Evolutionary conservation across 2,888 invertebrate genomes (phyloP).

Genomic region (Drosophila recens): DNA sequence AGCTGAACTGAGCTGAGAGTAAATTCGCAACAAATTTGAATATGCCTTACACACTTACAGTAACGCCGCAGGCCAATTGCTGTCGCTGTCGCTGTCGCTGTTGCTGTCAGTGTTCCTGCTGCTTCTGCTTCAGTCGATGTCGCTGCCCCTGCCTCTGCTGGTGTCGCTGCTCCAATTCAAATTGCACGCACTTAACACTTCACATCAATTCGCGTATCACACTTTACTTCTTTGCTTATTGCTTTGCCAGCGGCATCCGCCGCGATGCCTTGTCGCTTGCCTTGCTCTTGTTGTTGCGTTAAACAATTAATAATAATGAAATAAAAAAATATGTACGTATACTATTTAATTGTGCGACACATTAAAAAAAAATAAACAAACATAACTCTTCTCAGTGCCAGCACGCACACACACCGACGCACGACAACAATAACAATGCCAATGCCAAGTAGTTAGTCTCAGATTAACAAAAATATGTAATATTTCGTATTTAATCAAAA

Average conservation of each 20-base stretch:
- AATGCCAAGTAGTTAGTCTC: constrained; percentile 39
- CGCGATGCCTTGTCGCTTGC: constrained; percentile 15
- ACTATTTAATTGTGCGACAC: constrained; percentile 57
- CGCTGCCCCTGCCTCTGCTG: constrained; percentile 28
- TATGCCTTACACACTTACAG: constrained; percentile 34
- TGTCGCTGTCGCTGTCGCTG: constrained; percentile 40
- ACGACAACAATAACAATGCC: constrained; percentile 11
- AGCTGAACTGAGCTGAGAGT: neutral
- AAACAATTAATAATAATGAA: constrained; percentile 57
- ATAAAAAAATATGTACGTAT: constrained; percentile 32
- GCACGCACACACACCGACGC: constrained; percentile 4
- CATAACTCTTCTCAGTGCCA: constrained; percentile 18
- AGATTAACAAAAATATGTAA: constrained; percentile 44
- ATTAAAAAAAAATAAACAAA: constrained; percentile 26
- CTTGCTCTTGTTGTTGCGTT: constrained; percentile 33
- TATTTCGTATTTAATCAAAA: constrained; percentile 52
- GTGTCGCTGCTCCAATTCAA: constrained; percentile 53
- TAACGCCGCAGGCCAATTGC: constrained; percentile 19
- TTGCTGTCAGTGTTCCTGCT: constrained; percentile 28
- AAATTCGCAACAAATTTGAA: constrained; percentile 6
- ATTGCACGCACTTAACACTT: constrained; percentile 59
- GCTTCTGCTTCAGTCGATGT: constrained; percentile 11
- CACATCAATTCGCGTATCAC: constrained; percentile 62
- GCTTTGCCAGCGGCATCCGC: constrained; percentile 22
- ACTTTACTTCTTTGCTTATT: constrained; percentile 51